Percentiles rank a stretch among this genome's conserved stretches.
Evolutionary conservation across 1,140 invertebrate species (phyloP).

Genomic region (Sinella curviseta): DNA sequence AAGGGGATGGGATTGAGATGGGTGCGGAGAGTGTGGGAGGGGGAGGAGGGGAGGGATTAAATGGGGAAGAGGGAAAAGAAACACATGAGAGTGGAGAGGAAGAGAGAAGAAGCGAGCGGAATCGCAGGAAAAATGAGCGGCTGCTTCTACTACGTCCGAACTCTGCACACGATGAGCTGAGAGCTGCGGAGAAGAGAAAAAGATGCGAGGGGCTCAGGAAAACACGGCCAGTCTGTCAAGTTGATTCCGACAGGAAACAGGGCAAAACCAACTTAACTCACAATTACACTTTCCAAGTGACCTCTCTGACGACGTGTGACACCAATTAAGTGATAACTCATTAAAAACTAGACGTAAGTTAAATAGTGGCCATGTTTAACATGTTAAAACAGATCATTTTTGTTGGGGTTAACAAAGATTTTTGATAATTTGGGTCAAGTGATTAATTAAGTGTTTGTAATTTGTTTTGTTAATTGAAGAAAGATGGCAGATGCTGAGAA

Average conservation of each 20-base stretch:
- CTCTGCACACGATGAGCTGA: too few species aligned
- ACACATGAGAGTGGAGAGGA: background rate
- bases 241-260: too few species aligned
- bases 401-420: background rate
- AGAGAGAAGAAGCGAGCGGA: background rate
- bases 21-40: background rate
- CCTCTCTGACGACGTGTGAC: too few species aligned
- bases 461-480: slow-evolving; percentile 5
- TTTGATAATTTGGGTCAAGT: background rate
- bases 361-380: too few species aligned
- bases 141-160: slow-evolving; percentile 6
- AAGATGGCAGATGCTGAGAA: background rate
- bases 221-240: background rate
- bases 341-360: too few species aligned
- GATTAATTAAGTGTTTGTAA: background rate
- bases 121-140: background rate
- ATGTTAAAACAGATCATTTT: background rate
- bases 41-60: background rate
- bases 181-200: too few species aligned
- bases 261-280: too few species aligned
- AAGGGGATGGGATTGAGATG: background rate
- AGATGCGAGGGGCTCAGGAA: background rate
- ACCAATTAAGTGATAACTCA: too few species aligned
- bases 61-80: background rate
- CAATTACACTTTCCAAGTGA: too few species aligned